These are phyloP conservation scores for Phallusia fumigata DNA, from an alignment of 23 tunicate species.

Conservation along the genomic window DNA sequence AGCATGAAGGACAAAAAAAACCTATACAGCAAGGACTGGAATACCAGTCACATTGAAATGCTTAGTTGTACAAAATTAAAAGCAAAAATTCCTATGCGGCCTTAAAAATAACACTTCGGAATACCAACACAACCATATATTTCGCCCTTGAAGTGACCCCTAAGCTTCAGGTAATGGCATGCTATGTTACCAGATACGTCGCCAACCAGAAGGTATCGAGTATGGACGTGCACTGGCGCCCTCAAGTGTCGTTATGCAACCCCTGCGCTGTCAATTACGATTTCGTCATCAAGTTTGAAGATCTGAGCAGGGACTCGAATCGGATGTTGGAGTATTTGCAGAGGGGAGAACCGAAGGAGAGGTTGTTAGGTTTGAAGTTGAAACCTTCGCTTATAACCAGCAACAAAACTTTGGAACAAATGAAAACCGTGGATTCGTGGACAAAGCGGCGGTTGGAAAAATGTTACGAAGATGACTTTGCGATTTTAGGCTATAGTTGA, in stretches of 20 bases:
- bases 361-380: not conserved
- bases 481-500: not conserved
- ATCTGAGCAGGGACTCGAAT: slow-evolving; percentile 39
- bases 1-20: too few relatives aligned
- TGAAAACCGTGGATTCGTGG: not conserved
- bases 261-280: slow-evolving; percentile 63
- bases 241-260: slow-evolving; percentile 50
- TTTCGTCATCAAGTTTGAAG: slow-evolving; percentile 34
- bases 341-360: slow-evolving; percentile 1
- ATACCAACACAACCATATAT: too few relatives aligned
- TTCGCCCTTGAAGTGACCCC: too few relatives aligned
- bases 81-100: too few relatives aligned
- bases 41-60: too few relatives aligned
- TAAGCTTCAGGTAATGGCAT: too few relatives aligned
- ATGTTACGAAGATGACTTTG: not conserved
- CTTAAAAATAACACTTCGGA: too few relatives aligned
- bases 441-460: not conserved
- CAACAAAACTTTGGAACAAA: not conserved
- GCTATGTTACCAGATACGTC: not conserved
- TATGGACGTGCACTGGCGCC: slow-evolving; percentile 61
- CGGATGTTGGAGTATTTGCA: slow-evolving; percentile 41
- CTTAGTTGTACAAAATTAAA: too few relatives aligned
- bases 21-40: too few relatives aligned
- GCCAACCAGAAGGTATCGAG: not conserved
- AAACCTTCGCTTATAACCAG: not conserved